Base-by-base conservation (phyloP, 1,140 invertebrate genomes). In the Pogonognathellus flavescens region DNA sequence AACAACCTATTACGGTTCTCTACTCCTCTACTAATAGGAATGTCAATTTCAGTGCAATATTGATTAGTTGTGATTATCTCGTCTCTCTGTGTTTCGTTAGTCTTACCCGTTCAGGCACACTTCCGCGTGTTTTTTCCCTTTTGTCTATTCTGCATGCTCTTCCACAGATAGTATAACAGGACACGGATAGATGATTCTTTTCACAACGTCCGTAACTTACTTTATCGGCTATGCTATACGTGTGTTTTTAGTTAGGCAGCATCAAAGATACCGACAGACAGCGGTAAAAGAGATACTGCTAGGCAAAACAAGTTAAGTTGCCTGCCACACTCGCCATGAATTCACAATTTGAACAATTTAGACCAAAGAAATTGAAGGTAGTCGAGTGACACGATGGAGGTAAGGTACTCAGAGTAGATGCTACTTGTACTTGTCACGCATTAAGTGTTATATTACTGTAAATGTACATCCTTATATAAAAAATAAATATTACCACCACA, bases 311-410 rank as follows among this genome's bases (percentile, higher is more conserved):
- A 60, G 18, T 60, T 60, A 6, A 60, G 59, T 66, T 66, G 10
- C 13, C 14, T 66, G 20, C 62, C 22, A 25, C 62, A 20, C 62
- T 66, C 22, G 62, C 22, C 62, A 66, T 66, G 62, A 66, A 66
- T 66, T 66, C 62, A 25, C 62, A 66, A 66, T 66, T 25, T 20
- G 20, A 66, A 66, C 62, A 66, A 66, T 66, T 66, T 66, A 25
- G 10, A 13, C 22, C 20, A 11, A 9, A 55, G 53, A 55, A 55
- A 66, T 9, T 20, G 25, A 66, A 66, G 62, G 22, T 20, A 66
- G 62, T 66, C 25, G 25, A 41, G 31, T 41, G 31, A 41, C 31
- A 41, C 31, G 31, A 41, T 6, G 31, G 1, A 41, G 31, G 31
- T 6, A 41, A 41, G 31, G 31, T 41, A 41, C 31, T 41, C 31